These are phyloP conservation scores for Agelaius tricolor DNA, from an alignment of 2,113 vertebrate genomes.

Conservation along the genomic window DNA sequence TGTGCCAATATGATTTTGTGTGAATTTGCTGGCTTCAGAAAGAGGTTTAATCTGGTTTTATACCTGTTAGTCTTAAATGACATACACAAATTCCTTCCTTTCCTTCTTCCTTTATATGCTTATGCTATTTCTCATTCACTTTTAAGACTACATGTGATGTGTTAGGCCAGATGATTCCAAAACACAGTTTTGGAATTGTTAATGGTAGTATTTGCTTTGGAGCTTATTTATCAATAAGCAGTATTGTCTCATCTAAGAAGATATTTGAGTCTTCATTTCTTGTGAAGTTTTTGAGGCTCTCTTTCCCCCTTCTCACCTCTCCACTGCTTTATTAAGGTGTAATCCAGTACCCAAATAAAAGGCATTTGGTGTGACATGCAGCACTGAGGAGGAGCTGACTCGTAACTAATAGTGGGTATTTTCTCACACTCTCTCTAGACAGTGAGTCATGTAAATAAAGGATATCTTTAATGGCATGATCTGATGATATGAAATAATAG, in stretches of 20 bases:
- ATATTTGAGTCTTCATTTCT: background rate
- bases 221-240: background rate
- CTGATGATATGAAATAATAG: constrained; percentile 20
- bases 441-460: constrained; percentile 32
- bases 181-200: background rate
- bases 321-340: background rate
- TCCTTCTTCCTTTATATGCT: background rate
- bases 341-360: background rate
- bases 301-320: background rate
- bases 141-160: background rate
- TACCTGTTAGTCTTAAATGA: background rate
- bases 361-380: background rate
- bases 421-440: constrained; percentile 21
- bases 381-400: background rate
- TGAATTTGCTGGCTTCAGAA: background rate
- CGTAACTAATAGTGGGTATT: background rate
- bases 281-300: background rate
- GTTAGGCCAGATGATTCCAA: background rate
- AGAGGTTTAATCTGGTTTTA: background rate
- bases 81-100: background rate
- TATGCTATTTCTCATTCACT: background rate
- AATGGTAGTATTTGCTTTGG: background rate
- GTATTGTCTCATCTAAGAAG: background rate
- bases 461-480: constrained; percentile 23
- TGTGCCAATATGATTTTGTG: background rate